Conservation (phyloP, 2,113 vertebrate genomes). For the Eurystomus gularis region DNA sequence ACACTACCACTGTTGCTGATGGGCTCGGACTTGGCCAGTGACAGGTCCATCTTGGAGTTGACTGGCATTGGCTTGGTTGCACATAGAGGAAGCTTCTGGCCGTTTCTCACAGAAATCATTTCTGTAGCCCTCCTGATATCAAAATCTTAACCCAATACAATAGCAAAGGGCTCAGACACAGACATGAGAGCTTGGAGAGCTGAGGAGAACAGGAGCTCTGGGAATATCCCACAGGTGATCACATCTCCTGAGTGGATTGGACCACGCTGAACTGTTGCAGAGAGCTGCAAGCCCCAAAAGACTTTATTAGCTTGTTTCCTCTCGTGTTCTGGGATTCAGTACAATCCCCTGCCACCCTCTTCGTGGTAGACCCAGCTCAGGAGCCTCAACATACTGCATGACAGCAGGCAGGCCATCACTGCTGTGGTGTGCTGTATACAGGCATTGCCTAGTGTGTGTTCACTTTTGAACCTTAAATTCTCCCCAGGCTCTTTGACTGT, state of each 20-base stretch:
- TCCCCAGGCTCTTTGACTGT: background rate
- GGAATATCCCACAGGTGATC: background rate
- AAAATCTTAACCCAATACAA: background rate
- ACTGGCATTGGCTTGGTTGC: background rate
- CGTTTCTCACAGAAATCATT: background rate
- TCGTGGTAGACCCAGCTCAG: background rate
- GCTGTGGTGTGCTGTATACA: rapidly evolving
- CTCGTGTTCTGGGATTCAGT: background rate
- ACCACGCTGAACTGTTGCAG: background rate
- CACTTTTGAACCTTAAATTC: background rate
- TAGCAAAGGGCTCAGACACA: background rate
- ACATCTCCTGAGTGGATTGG: background rate
- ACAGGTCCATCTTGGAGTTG: rapidly evolving
- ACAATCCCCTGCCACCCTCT: background rate
- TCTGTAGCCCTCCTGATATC: no score
- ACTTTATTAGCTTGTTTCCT: background rate
- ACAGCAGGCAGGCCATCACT: background rate
- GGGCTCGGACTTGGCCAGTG: rapidly evolving
- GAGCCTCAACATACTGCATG: rapidly evolving
- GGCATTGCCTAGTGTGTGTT: background rate
- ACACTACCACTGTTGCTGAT: rapidly evolving
- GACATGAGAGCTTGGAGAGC: background rate
- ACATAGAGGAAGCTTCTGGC: background rate
- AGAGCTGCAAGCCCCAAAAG: background rate
- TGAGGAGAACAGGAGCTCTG: background rate